Percentiles rank a stretch among this genome's conserved stretches.
Conservation (phyloP, 2,113 vertebrate genomes). For the Mastomys natalensis region DNA sequence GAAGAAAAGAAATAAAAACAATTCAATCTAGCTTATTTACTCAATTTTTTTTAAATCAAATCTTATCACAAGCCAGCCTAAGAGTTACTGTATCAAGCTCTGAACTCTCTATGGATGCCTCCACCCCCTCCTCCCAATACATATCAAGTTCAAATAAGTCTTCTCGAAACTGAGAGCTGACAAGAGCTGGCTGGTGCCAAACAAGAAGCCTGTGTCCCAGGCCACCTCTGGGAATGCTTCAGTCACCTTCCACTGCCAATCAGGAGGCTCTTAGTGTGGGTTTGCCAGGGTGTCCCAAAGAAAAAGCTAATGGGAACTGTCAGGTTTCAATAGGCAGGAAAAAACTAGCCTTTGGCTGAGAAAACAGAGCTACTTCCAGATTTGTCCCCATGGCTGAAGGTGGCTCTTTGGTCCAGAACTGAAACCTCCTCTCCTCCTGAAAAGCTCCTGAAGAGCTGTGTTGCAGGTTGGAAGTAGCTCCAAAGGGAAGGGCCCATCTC, state of each 20-base stretch:
- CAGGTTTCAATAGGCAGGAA: conserved; percentile 38
- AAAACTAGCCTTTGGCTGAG: not conserved
- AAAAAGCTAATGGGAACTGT: conserved; percentile 54
- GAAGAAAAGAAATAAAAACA: not conserved
- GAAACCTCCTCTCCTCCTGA: not conserved
- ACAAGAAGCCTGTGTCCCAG: not conserved
- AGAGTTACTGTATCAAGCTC: not conserved
- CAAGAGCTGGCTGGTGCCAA: not conserved
- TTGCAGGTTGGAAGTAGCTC: not conserved
- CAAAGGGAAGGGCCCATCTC: not conserved
- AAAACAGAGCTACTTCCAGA: conserved; percentile 62
- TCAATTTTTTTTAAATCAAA: not conserved
- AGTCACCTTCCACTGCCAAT: conserved; percentile 35
- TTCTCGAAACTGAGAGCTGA: not conserved
- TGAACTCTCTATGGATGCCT: fast-evolving
- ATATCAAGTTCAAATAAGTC: not conserved
- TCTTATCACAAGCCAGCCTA: not conserved
- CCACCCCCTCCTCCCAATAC: not conserved
- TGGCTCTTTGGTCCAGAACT: not conserved
- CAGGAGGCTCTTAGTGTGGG: not conserved
- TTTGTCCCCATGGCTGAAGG: not conserved
- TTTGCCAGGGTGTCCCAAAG: conserved; percentile 50
- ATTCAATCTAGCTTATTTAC: not conserved
- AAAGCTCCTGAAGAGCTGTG: not conserved
- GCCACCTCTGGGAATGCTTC: conserved; percentile 12